Base-by-base conservation (phyloP, 2,113 vertebrate genomes). In the Lanius ludovicianus region DNA sequence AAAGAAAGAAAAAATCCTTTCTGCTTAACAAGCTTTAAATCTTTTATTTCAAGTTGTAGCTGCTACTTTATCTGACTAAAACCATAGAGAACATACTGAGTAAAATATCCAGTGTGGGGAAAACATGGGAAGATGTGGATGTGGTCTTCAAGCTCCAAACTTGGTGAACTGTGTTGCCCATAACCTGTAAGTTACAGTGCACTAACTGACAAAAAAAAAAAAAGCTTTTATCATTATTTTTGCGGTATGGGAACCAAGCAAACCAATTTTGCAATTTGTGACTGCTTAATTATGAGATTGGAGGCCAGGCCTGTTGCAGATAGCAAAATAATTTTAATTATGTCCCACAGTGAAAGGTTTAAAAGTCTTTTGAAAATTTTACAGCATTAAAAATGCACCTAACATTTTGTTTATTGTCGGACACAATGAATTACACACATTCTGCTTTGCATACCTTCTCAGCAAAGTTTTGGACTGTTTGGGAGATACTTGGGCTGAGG, bases 251-350 rank as follows among this genome's bases (percentile, higher is more conserved):
- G 22, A 93, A 73, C 82, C 30, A 85, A 94, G 67, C 67, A 83
- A 93, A 91, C 70, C 41, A 69, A 59, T 96, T 83, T 73, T 94
- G 78, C 94, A 76, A 77, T 93, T 82, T 90, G 50, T 83, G 77
- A 89, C 53, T 93, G 78, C 95, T 64, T 94, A 91, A 85, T 95
- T 93, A 60, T 15, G 42, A 69, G 55, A 83, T 94, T 95, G 59
- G 63, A 89, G 87, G 50, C 46, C 67, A 91, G 53, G 59, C 44
- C 83, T 85, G 30, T 49, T 60, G 56, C 68, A 88, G 82, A 95
- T 35, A 95, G 94, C 82, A 95, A 84, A 96, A 76, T 67, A 95
- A 87, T 57, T 87, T 85, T 91, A 83, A 89, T 91, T 71, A 82
- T 47, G 81, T 94, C 49, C 65, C 65, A 37, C 16, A 24, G 52